These are phyloP conservation scores for Coptodon bakossiorum DNA, from an alignment of 2,113 vertebrate genomes.

Conservation along the genomic window DNA sequence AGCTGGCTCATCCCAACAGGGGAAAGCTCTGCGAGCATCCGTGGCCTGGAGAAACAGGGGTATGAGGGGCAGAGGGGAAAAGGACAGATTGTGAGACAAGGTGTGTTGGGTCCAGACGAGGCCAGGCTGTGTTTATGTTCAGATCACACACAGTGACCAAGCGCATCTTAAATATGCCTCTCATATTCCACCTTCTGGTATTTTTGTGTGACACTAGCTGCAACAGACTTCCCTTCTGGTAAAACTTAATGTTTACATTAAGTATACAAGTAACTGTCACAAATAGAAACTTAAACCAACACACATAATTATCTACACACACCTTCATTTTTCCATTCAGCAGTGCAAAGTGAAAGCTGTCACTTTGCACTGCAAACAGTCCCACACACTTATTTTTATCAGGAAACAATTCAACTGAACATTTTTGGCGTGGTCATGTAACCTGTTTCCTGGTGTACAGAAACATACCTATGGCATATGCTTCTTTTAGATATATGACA, in stretches of 20 bases:
- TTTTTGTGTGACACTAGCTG: neutral
- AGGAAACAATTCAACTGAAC: neutral
- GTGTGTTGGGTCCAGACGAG: neutral
- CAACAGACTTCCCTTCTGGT: neutral
- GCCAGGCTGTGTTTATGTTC: rapidly evolving
- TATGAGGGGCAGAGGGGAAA: neutral
- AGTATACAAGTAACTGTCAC: neutral
- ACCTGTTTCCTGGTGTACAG: rapidly evolving
- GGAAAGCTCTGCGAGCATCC: conserved; percentile 95
- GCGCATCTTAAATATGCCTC: neutral
- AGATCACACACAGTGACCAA: no score
- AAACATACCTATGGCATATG: neutral
- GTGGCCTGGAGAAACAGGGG: conserved; percentile 78
- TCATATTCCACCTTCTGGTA: neutral
- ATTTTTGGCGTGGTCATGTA: neutral
- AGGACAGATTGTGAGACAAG: neutral
- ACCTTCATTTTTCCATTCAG: neutral
- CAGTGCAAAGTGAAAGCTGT: rapidly evolving
- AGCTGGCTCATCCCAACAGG: conserved; percentile 97
- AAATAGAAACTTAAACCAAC: neutral
- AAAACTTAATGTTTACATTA: neutral
- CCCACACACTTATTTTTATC: neutral
- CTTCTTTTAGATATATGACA: neutral
- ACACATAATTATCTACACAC: neutral
- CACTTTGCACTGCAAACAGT: neutral